phyloP scores from a whole-genome alignment of 37 sponge, comb jelly and placozoan species.

The Bolinopsis microptera region DNA sequence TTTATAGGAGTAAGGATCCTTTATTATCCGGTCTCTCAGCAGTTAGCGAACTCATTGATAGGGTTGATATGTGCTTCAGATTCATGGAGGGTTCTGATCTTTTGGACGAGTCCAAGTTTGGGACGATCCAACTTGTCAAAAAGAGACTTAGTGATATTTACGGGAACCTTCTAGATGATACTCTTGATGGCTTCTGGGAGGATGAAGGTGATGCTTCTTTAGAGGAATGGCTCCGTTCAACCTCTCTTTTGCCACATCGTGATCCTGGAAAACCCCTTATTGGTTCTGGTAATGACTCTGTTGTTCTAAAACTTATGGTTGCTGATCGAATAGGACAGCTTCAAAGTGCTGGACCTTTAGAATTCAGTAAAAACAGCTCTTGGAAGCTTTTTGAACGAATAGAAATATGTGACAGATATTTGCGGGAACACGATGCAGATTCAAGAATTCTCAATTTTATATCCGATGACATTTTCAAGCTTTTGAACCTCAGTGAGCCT shows the following conservation, averaged over 20 bases:
- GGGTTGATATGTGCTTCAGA: slow-evolving; percentile 11
- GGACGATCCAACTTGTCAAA: neutral
- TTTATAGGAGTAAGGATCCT: neutral
- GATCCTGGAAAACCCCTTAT: neutral
- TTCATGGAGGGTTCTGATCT: neutral
- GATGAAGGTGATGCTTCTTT: neutral
- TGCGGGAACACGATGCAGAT: neutral
- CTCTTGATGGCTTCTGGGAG: neutral
- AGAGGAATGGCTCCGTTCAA: neutral
- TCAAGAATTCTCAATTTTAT: neutral
- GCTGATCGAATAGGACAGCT: neutral
- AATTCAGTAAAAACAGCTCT: neutral
- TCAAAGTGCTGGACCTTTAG: neutral
- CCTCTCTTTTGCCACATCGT: neutral
- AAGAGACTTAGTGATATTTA: neutral
- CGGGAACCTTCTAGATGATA: neutral
- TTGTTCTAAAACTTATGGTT: neutral
- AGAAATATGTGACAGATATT: neutral
- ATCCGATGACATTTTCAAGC: neutral
- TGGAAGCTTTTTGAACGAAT: neutral
- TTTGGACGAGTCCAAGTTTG: neutral
- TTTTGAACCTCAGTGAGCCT: neutral
- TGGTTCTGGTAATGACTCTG: neutral
- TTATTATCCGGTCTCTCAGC: neutral
- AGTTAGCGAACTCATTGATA: neutral